Conservation (phyloP, 2,797 vertebrate genomes). For the Agapornis canus region DNA sequence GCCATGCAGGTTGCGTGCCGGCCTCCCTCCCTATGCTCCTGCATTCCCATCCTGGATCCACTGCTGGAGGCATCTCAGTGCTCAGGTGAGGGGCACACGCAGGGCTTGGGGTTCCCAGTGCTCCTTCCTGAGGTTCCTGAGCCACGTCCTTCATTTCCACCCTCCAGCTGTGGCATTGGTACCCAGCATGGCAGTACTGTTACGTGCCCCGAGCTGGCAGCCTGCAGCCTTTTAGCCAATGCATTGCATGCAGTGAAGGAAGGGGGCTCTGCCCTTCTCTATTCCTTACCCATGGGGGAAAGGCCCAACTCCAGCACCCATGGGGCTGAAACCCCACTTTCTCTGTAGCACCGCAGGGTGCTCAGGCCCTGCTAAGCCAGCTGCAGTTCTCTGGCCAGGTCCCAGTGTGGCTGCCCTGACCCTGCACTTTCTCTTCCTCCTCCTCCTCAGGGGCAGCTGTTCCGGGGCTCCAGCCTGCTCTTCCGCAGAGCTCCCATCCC, state of each 20-base stretch:
- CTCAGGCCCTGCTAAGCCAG: background rate
- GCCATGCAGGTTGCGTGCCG: conserved; percentile 79
- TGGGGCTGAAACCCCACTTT: background rate
- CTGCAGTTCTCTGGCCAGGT: accelerated
- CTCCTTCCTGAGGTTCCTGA: background rate
- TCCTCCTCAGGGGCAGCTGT: conserved; percentile 82
- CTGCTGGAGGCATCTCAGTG: conserved; percentile 86
- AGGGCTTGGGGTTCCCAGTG: background rate
- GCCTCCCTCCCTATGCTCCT: conserved; percentile 84
- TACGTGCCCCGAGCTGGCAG: background rate
- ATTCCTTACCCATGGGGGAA: background rate
- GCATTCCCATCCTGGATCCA: conserved; percentile 86
- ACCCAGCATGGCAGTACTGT: background rate
- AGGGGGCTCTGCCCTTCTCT: background rate
- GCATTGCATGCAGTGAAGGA: background rate
- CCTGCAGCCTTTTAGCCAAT: accelerated
- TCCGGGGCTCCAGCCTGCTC: conserved; percentile 89
- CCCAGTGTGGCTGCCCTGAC: background rate
- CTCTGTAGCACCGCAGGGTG: accelerated
- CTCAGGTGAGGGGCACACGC: conserved; percentile 72
- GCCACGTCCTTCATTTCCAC: background rate
- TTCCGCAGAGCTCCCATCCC: conserved; percentile 82
- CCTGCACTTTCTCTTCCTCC: background rate
- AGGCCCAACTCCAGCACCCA: background rate
- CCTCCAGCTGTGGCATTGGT: background rate